phyloP scores from a whole-genome alignment of 2,113 vertebrate species.

The Ictidomys tridecemlineatus region DNA sequence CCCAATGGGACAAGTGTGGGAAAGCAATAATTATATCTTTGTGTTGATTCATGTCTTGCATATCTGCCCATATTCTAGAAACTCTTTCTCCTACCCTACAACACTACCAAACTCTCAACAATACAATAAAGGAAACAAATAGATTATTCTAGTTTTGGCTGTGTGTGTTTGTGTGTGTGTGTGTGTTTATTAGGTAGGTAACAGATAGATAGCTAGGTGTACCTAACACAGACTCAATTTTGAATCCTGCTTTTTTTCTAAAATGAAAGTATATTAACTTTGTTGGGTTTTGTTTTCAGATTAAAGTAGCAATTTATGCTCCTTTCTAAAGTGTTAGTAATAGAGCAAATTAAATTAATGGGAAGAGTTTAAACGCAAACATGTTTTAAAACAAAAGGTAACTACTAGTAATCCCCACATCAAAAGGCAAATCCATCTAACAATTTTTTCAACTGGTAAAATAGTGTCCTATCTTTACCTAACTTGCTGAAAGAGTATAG shows the following conservation, averaged over 20 bases:
- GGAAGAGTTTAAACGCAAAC: neutral
- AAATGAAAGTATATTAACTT: neutral
- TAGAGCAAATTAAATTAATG: neutral
- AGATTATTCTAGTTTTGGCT: neutral
- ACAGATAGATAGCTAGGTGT: neutral
- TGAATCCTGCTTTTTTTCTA: neutral
- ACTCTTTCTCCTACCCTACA: neutral
- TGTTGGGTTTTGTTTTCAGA: neutral
- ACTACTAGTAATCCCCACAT: neutral
- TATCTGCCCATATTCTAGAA: conserved; percentile 3
- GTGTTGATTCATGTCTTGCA: neutral
- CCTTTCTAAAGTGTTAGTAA: neutral
- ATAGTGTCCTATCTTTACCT: neutral
- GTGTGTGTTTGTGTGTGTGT: neutral
- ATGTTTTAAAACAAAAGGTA: neutral
- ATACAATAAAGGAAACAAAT: neutral
- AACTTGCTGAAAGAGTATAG: neutral
- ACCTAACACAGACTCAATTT: neutral
- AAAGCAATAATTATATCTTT: neutral
- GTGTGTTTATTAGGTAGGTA: neutral
- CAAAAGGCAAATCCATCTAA: neutral
- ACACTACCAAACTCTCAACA: neutral
- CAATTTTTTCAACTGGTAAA: neutral
- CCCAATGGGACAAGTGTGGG: neutral
- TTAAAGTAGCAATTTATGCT: neutral